Evolutionary conservation across 2,797 vertebrate genomes (phyloP), one percentile per base, ranked within the genome.

Genomic region (Liparis tanakae): DNA sequence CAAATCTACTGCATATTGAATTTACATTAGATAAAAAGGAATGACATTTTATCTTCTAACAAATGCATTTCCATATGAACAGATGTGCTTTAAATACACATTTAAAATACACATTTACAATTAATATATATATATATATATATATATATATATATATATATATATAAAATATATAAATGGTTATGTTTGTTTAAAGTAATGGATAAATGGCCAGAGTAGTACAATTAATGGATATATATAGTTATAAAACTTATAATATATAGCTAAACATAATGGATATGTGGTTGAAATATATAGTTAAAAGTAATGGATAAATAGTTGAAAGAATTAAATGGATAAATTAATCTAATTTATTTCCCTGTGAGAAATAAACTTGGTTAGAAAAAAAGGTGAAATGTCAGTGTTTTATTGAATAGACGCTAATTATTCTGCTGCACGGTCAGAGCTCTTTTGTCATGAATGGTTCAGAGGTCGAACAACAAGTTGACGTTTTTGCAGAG

Each of bases 81-180:
- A 82, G 74, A 70, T 81, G 87, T 67, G 54, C 44, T 64, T 79
- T 79, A n/a, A n/a, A 12, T 44, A 41, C 67, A 63, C 54, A 3
- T 3, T 18, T 20, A 3, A 43, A 60, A 20, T 18, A 37, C 12
- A 17, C 6, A 8, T 3, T 2, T 25, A 54, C 7, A 62, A 33
- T 4, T 2, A 1, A 41, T 33, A 10, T 12, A 25, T 25, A 43
- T 30, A 30, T 30, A 43, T 30, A 30, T 30, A 41, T 33, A 10
- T 12, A 25, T 25, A 43, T 30, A 30, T 30, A 41, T 33, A 10
- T 12, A 25, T 25, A 43, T 30, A 30, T 30, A 41, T 33, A 10
- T 12, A 25, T 25, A 43, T 30, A 30, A 2, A 30, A 30, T 30
- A 30, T 30, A 30, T 30, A 30, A 43, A 43, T 43, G n/a, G 12